These are phyloP conservation scores for Eunapius fragilis DNA, from an alignment of 37 sponge, comb jelly and placozoan species.

Conservation along the genomic window DNA sequence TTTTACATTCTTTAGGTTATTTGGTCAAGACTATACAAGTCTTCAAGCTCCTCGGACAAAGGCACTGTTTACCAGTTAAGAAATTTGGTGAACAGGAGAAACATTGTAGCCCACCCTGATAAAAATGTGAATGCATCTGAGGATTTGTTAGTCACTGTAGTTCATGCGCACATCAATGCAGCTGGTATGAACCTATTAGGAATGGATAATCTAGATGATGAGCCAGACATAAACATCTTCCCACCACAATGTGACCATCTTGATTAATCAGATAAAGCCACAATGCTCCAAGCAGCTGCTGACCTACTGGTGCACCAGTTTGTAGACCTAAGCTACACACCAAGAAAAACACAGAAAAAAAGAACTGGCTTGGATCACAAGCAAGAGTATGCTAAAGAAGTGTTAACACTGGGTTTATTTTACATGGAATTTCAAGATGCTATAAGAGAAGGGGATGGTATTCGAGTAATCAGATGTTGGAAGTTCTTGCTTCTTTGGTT, in stretches of 20 bases:
- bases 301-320: neutral
- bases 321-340: neutral
- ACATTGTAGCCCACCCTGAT: neutral
- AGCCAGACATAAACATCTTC: neutral
- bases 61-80: conserved; percentile 1
- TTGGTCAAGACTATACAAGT: neutral
- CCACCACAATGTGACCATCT: neutral
- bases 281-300: neutral
- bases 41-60: neutral
- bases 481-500: conserved; percentile 22
- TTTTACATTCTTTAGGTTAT: neutral
- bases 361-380: neutral
- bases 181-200: conserved; percentile 1
- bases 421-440: conserved; percentile 12
- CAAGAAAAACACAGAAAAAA: neutral
- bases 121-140: conserved; percentile 8
- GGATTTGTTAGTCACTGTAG: neutral
- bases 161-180: neutral
- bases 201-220: neutral
- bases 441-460: conserved; percentile 30
- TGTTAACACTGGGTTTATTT: neutral
- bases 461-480: conserved; percentile 14
- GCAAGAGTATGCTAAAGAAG: neutral
- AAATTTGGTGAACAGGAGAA: conserved; percentile 1
- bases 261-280: neutral